Conservation (phyloP, 2,888 invertebrate species). For the Mimumesa dahlbomi region DNA sequence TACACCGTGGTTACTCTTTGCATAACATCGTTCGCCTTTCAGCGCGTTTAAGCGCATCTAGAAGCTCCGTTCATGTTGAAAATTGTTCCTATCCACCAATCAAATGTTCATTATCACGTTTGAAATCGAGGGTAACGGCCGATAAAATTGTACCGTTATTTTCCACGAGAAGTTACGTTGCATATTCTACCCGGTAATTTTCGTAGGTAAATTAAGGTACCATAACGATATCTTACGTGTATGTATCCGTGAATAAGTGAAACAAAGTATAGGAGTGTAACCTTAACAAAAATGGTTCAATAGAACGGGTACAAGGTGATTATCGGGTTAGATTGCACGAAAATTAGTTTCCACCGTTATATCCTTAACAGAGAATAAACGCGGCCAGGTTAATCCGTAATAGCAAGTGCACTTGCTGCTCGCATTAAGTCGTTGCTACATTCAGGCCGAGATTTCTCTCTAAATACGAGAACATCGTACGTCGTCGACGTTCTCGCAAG, state of each 20-base stretch:
- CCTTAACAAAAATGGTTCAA: too few species aligned
- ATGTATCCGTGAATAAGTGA: too few species aligned
- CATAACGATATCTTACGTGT: too few species aligned
- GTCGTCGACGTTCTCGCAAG: constrained; percentile 24
- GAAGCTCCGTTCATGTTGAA: neutral
- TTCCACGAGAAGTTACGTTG: too few species aligned
- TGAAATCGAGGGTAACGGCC: too few species aligned
- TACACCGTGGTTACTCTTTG: constrained; percentile 47
- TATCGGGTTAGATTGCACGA: neutral
- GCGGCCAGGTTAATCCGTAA: constrained; percentile 7
- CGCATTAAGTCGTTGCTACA: neutral
- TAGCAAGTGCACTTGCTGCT: neutral
- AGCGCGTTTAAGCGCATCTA: constrained; percentile 7
- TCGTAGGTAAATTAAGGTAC: too few species aligned
- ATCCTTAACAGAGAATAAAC: neutral
- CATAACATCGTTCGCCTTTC: constrained; percentile 30
- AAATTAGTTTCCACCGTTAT: neutral
- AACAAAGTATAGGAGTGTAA: too few species aligned
- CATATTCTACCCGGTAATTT: too few species aligned
- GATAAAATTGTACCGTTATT: too few species aligned
- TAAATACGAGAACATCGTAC: constrained; percentile 11
- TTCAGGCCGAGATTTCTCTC: constrained; percentile 35
- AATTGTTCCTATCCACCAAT: too few species aligned
- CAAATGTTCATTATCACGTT: too few species aligned
- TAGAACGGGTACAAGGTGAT: too few species aligned